Base-by-base conservation (phyloP, 2,888 invertebrate species). In the Alloscopus bannaensis region DNA sequence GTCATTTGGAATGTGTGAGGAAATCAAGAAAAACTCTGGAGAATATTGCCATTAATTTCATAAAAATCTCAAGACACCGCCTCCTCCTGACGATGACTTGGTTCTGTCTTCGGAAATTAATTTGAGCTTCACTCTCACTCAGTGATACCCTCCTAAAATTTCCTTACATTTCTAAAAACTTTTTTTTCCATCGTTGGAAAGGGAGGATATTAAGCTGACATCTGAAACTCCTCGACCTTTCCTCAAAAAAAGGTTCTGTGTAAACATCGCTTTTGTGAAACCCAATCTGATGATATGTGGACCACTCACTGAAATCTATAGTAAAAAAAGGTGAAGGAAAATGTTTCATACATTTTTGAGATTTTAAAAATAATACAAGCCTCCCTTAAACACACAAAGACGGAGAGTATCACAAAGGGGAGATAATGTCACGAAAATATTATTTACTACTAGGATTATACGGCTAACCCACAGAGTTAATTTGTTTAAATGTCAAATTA, bases 401-500 rank as follows among this genome's bases (percentile, higher is more conserved):
- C n/a, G n/a, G n/a, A n/a, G n/a, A n/a, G n/a, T n/a, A n/a, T 62
- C 50, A 71, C 36, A 60, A 36, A 64, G 24, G 64, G 45, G 24
- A 59, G 73, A 73, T 65, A 73, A 66, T 66, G 73, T 73, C 73
- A 73, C 73, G 73, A 50, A 65, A 73, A 73, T 73, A 73, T 73
- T 73, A 73, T 73, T 73, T 73, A 73, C 57, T 73, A 40, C 31
- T 18, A 26, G 47, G 73, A 29, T 59, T 66, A 66, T 57, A 55
- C 45, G 66, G 73, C 75, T 66, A 70, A 70, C 68, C 65, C 65
- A 70, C 57, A 65, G 80, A 82, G 82, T 82, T 82, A 82, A 82
- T 82, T 82, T 82, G 82, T 82, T 82, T 76, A 76, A 65, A 81
- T 82, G 82, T 82, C 82, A 82, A 81, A 81, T 82, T 81, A 81